Conservation (phyloP, 2,113 vertebrate species). For the Mellivora capensis region DNA sequence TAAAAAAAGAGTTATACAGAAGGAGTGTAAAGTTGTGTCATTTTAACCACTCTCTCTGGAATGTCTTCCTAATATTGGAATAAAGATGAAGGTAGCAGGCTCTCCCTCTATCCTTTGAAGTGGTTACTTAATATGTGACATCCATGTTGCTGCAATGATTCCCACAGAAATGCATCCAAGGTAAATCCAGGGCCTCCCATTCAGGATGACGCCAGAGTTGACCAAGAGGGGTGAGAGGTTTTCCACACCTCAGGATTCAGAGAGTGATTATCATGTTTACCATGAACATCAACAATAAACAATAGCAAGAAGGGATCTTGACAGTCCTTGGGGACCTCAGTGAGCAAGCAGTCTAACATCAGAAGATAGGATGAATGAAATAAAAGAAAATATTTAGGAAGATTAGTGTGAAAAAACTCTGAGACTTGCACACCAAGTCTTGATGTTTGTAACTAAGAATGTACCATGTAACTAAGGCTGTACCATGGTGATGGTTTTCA, state of each 20-base stretch:
- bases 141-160: background rate
- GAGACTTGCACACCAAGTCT: background rate
- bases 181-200: background rate
- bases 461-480: rapidly evolving
- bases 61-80: background rate
- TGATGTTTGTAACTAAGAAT: background rate
- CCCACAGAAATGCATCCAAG: background rate
- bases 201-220: background rate
- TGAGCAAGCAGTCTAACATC: background rate
- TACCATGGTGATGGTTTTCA: background rate
- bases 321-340: background rate
- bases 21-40: background rate
- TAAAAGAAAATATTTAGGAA: background rate
- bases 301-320: background rate
- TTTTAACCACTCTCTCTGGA: background rate
- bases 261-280: background rate
- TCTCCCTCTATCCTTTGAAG: background rate
- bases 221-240: background rate
- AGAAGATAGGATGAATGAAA: background rate
- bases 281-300: background rate
- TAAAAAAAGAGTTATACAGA: background rate
- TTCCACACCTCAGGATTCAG: background rate
- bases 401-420: background rate
- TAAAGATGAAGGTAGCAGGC: background rate
- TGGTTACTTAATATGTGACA: background rate